These are phyloP conservation scores for Syngnathus typhle DNA, from an alignment of 2,113 vertebrate genomes.

Conservation along the genomic window DNA sequence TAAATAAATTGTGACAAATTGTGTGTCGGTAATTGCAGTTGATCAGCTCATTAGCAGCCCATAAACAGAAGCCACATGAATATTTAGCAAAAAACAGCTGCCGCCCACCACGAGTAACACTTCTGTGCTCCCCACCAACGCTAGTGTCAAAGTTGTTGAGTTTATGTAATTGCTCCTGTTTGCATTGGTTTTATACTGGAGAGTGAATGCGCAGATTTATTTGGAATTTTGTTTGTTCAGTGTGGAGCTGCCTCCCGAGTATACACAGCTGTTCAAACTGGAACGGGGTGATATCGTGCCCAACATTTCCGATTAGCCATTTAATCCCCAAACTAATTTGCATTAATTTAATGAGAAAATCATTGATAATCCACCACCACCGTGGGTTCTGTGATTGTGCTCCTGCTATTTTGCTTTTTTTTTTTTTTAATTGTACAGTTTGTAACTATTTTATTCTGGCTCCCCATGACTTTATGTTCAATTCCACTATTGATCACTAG, in stretches of 20 bases:
- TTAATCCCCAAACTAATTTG: too few relatives aligned
- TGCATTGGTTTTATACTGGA: slow-evolving; percentile 15
- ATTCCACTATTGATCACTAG: too few relatives aligned
- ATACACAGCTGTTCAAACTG: background rate
- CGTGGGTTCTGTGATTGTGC: too few relatives aligned
- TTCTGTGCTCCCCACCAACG: slow-evolving; percentile 18
- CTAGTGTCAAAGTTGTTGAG: slow-evolving; percentile 30
- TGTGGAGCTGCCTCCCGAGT: background rate
- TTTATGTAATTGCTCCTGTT: slow-evolving; percentile 55
- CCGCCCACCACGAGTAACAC: slow-evolving; percentile 55
- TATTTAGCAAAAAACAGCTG: slow-evolving; percentile 50
- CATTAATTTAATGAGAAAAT: too few relatives aligned
- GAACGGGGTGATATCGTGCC: background rate
- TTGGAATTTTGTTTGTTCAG: background rate
- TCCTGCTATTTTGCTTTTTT: too few relatives aligned
- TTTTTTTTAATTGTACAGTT: too few relatives aligned
- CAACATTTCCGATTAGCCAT: too few relatives aligned
- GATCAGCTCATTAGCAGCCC: slow-evolving; percentile 32
- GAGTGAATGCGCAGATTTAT: slow-evolving; percentile 26
- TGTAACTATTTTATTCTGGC: too few relatives aligned
- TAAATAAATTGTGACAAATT: background rate
- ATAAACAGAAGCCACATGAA: slow-evolving; percentile 38
- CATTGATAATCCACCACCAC: too few relatives aligned
- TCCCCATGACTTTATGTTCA: too few relatives aligned
- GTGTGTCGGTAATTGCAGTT: slow-evolving; percentile 32